These are phyloP conservation scores for Kryptopterus vitreolus DNA, from an alignment of 2,797 vertebrate genomes.

Conservation along the genomic window DNA sequence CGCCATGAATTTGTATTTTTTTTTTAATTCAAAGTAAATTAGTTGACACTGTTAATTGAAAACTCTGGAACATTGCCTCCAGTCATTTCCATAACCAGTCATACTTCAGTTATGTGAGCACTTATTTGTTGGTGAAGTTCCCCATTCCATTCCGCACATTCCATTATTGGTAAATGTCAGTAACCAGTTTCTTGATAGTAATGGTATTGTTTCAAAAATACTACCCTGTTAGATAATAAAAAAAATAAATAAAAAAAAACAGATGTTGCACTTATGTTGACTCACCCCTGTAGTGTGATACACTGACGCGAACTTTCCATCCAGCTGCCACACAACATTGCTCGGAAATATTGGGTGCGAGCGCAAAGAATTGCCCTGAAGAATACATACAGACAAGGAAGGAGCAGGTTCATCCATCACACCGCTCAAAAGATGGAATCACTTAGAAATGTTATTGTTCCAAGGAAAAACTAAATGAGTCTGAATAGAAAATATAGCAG, in stretches of 20 bases:
- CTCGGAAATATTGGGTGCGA: slow-evolving; percentile 91
- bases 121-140: no score
- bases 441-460: no score
- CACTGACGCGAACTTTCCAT: slow-evolving; percentile 89
- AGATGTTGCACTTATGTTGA: slow-evolving; percentile 18
- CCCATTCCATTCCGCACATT: no score
- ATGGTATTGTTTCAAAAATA: not conserved
- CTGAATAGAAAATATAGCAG: no score
- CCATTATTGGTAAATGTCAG: no score
- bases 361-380: slow-evolving; percentile 90
- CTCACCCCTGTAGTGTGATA: slow-evolving; percentile 92
- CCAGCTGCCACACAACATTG: slow-evolving; percentile 94
- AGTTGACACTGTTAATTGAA: not conserved
- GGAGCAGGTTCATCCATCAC: slow-evolving; percentile 17
- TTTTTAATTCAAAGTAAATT: not conserved
- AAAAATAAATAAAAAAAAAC: no score
- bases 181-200: not conserved
- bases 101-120: not conserved
- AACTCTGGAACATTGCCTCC: not conserved
- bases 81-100: not conserved
- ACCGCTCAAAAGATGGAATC: no score
- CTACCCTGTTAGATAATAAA: no score
- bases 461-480: no score
- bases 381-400: slow-evolving; percentile 30
- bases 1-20: not conserved